Conservation (phyloP, 2,888 invertebrate genomes). For the Amiota communis region DNA sequence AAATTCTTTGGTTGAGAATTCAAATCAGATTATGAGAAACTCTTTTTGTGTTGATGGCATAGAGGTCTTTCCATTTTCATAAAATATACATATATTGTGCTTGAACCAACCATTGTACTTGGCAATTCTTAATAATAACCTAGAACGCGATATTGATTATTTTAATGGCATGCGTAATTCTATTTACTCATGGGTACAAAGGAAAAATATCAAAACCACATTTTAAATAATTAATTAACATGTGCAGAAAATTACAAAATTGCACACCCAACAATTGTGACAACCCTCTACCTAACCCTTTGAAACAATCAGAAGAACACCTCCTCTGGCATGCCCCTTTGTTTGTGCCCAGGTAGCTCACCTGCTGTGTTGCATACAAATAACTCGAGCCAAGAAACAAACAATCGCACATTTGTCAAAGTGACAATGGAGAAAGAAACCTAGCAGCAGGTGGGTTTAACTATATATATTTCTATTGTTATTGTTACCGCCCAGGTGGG, state of each 20-base stretch:
- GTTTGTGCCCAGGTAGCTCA: background rate
- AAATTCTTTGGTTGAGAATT: too few relatives aligned
- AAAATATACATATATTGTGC: too few relatives aligned
- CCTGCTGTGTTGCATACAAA: conserved; percentile 30
- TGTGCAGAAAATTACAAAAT: conserved; percentile 18
- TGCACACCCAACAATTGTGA: background rate
- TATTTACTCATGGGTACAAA: background rate
- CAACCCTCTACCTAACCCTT: too few relatives aligned
- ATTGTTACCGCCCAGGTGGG: background rate
- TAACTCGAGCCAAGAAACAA: conserved; percentile 5
- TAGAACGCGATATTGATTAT: too few relatives aligned
- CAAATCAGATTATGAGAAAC: too few relatives aligned
- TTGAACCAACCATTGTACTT: too few relatives aligned
- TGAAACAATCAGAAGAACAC: too few relatives aligned
- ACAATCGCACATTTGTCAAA: conserved; percentile 26
- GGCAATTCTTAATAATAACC: too few relatives aligned
- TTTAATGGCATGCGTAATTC: too few relatives aligned
- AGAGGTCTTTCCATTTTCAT: too few relatives aligned
- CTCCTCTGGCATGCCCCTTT: background rate
- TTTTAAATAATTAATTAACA: background rate
- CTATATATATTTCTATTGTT: background rate
- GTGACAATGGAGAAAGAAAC: conserved; percentile 23
- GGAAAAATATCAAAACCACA: background rate
- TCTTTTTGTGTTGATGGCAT: too few relatives aligned
- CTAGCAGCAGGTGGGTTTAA: background rate